Evolutionary conservation across 2,797 vertebrate species (phyloP).

Genomic region (Lagodon rhomboides): DNA sequence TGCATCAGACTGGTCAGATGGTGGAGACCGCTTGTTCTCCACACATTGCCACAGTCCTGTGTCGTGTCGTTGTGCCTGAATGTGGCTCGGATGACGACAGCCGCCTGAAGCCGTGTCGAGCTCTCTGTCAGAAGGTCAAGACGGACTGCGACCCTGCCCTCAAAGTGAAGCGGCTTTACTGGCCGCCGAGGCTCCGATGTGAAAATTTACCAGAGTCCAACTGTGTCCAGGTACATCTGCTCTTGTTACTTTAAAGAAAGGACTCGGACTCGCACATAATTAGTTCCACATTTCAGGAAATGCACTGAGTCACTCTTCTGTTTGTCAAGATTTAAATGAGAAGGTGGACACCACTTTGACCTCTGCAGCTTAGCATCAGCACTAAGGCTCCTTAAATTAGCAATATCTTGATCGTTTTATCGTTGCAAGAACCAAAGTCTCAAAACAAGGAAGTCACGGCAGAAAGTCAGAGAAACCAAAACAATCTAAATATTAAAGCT

Average conservation of each 20-base stretch:
- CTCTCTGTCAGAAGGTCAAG: conserved; percentile 76
- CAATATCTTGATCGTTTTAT: too few relatives aligned
- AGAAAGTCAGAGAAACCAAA: too few relatives aligned
- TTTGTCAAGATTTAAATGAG: background rate
- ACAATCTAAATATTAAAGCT: too few relatives aligned
- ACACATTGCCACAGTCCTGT: conserved; percentile 60
- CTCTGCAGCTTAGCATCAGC: background rate
- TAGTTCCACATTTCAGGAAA: background rate
- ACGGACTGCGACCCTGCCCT: conserved; percentile 65
- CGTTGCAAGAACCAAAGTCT: too few relatives aligned
- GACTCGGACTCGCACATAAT: background rate
- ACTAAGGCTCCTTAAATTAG: too few relatives aligned
- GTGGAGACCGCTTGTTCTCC: conserved; percentile 71
- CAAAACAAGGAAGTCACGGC: too few relatives aligned
- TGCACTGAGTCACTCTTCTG: background rate
- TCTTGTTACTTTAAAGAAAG: background rate
- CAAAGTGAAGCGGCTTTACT: conserved; percentile 46
- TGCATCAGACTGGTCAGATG: conserved; percentile 65
- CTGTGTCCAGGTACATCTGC: conserved; percentile 64
- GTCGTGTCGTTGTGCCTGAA: conserved; percentile 72
- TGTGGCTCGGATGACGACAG: conserved; percentile 50
- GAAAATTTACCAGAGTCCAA: conserved; percentile 58
- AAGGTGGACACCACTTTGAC: background rate
- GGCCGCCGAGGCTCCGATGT: conserved; percentile 65
- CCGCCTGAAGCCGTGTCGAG: conserved; percentile 63